A percentile compares a stretch with the other conserved stretches of the same genome.
Evolutionary conservation across 2,888 invertebrate species (phyloP).

Genomic region (Steinernema carpocapsae): DNA sequence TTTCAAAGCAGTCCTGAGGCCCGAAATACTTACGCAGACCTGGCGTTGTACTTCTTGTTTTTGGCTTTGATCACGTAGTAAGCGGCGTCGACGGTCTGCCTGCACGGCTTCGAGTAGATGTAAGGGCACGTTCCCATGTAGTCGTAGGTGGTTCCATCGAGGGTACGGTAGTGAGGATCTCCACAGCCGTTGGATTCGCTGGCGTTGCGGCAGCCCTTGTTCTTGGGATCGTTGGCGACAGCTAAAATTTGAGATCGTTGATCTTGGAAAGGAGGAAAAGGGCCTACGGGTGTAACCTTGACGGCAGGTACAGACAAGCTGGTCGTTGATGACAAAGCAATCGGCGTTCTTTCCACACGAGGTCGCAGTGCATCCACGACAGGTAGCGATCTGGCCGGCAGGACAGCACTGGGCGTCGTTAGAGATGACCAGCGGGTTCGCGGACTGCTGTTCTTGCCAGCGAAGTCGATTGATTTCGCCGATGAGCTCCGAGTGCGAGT

Average conservation of each 20-base stretch:
- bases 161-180: conserved; percentile 8
- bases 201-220: not conserved
- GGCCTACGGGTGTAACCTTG: not conserved
- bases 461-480: not conserved
- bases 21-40: not conserved
- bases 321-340: not conserved
- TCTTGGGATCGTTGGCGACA: not conserved
- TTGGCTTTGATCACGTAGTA: conserved; percentile 12
- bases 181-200: not conserved
- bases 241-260: no score
- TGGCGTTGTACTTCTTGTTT: conserved; percentile 13
- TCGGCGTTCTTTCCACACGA: conserved; percentile 1
- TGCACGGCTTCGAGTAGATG: conserved; percentile 1
- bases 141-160: not conserved
- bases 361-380: not conserved
- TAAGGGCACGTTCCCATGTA: not conserved
- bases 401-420: not conserved
- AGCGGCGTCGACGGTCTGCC: not conserved
- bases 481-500: not conserved
- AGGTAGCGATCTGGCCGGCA: not conserved
- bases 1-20: not conserved
- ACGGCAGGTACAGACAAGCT: not conserved
- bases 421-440: not conserved
- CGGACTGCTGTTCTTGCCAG: not conserved
- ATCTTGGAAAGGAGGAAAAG: not conserved